Evolutionary conservation across 2,797 vertebrate genomes (phyloP).

Genomic region (Coregonus suidteri): DNA sequence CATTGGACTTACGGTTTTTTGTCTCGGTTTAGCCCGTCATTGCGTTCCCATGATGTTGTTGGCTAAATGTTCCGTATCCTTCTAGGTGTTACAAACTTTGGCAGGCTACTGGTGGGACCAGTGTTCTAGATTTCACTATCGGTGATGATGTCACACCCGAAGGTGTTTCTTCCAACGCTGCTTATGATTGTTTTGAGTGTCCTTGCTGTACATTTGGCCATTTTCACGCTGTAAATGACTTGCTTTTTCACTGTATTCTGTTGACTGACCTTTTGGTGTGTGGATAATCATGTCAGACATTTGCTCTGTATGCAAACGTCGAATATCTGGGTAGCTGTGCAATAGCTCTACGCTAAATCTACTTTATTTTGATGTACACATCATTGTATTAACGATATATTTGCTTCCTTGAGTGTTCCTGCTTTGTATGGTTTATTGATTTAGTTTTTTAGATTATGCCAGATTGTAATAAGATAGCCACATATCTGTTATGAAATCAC

Average conservation of each 20-base stretch:
- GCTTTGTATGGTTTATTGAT: constrained; percentile 48
- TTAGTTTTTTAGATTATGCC: constrained; percentile 40
- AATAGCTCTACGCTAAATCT: constrained; percentile 67
- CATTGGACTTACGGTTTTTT: constrained; percentile 26
- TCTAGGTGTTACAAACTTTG: constrained; percentile 73
- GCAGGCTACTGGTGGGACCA: constrained; percentile 69
- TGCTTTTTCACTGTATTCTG: constrained; percentile 37
- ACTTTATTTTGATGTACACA: constrained; percentile 69
- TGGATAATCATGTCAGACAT: constrained; percentile 58
- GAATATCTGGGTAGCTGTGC: constrained; percentile 79
- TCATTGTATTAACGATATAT: constrained; percentile 51
- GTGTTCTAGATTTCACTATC: constrained; percentile 31
- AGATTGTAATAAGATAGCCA: constrained; percentile 50
- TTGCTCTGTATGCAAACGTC: constrained; percentile 74
- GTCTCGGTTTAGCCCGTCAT: constrained; percentile 53
- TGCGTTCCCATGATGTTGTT: constrained; percentile 64
- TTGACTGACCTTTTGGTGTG: constrained; percentile 30
- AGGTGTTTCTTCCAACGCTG: constrained; percentile 49
- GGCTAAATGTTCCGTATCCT: constrained; percentile 47
- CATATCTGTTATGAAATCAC: constrained; percentile 40
- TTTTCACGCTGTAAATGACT: constrained; percentile 72
- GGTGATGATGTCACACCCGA: background rate
- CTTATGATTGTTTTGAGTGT: constrained; percentile 34
- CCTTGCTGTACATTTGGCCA: constrained; percentile 69
- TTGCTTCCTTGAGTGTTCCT: constrained; percentile 43